Evolutionary conservation across 2,888 invertebrate species (phyloP).

Genomic region (Lapara coniferarum): DNA sequence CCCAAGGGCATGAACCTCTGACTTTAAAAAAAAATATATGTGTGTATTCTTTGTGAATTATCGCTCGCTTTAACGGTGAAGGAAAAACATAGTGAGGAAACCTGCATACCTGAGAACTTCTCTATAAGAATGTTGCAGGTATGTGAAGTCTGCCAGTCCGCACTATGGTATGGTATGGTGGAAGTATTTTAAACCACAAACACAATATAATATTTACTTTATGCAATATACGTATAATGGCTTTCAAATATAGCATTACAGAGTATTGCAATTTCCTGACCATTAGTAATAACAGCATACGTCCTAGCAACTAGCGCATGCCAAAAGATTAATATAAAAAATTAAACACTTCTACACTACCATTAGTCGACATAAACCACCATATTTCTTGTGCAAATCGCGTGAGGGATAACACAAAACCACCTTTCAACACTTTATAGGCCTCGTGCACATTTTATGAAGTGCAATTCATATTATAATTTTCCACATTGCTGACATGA

Average conservation of each 20-base stretch:
- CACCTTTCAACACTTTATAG: constrained; percentile 2
- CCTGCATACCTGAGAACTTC: no score
- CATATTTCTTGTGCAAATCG: constrained; percentile 2
- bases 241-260: not conserved
- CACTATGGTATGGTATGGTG: no score
- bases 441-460: not conserved
- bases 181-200: no score
- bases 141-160: no score
- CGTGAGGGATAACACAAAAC: no score
- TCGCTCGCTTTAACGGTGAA: no score
- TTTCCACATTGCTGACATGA: not conserved
- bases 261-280: not conserved
- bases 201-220: not conserved
- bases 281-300: not conserved
- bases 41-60: no score
- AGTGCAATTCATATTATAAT: not conserved
- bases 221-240: not conserved
- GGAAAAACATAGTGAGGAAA: no score
- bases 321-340: not conserved
- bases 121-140: no score
- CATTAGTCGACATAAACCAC: not conserved
- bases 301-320: not conserved
- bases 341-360: not conserved
- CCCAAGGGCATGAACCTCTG: no score
- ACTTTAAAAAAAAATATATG: no score